phyloP scores from a whole-genome alignment of 2,113 vertebrate species.

The Hippocampus abdominalis region DNA sequence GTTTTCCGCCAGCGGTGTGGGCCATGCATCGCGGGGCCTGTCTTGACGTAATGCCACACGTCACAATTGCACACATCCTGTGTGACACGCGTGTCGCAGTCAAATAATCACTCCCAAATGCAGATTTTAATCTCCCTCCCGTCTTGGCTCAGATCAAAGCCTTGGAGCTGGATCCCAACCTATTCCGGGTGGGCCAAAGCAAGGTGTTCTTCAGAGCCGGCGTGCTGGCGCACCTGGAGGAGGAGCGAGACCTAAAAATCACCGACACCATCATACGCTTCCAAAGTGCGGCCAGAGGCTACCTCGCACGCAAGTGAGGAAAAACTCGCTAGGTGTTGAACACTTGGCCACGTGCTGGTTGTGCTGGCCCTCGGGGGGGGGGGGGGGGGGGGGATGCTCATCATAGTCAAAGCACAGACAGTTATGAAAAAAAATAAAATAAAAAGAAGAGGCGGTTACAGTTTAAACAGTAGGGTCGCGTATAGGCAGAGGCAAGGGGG shows the following conservation, averaged over 20 bases:
- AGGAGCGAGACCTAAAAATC: conserved; percentile 89
- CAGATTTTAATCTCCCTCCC: neutral
- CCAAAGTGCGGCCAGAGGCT: conserved; percentile 84
- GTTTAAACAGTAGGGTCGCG: no score
- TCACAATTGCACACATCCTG: no score
- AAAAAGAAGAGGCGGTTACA: no score
- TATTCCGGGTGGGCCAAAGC: conserved; percentile 87
- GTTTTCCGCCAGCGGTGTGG: neutral
- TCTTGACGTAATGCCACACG: no score
- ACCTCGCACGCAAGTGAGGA: conserved; percentile 80
- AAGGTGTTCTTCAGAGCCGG: conserved; percentile 92
- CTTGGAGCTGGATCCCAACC: conserved; percentile 83
- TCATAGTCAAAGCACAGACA: no score
- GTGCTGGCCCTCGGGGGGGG: no score
- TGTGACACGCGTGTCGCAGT: no score
- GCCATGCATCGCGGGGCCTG: neutral
- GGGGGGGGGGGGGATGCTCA: no score
- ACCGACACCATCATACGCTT: conserved; percentile 90
- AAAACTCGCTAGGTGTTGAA: neutral
- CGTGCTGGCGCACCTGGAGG: conserved; percentile 86
- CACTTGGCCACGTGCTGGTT: no score
- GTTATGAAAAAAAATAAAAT: no score
- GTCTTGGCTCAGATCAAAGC: conserved; percentile 76
- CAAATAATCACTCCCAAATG: neutral
- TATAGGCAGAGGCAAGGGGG: no score